A percentile compares a stretch with the other conserved stretches of the same genome.
Evolutionary conservation across 2,888 invertebrate genomes (phyloP).

Genomic region (Cheilosia vulpina): DNA sequence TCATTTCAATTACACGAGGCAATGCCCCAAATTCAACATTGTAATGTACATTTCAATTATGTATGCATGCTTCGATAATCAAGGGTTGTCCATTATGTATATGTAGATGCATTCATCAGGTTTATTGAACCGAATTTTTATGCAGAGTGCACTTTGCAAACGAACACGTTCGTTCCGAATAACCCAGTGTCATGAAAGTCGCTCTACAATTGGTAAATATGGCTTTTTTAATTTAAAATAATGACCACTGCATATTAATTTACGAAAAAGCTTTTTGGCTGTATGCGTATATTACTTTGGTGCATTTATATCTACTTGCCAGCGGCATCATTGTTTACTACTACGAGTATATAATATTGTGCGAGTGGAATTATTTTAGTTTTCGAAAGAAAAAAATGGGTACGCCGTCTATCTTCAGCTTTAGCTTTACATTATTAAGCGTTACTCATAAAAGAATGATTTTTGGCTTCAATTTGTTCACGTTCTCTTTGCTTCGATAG

Average conservation of each 20-base stretch:
- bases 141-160: conserved; percentile 45
- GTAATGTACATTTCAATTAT: no score
- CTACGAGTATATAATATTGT: background rate
- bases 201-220: conserved; percentile 53
- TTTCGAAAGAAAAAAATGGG: no score
- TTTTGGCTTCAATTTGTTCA: no score
- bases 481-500: no score
- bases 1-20: no score
- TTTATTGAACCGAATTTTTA: conserved; percentile 55
- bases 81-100: conserved; percentile 9
- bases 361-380: no score
- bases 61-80: conserved; percentile 22
- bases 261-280: conserved; percentile 50
- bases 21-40: no score
- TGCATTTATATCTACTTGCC: conserved; percentile 1
- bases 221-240: conserved; percentile 52
- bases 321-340: background rate
- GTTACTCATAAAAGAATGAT: no score
- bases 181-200: conserved; percentile 38
- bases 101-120: conserved; percentile 21
- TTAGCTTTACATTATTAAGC: no score
- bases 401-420: no score
- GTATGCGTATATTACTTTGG: background rate
- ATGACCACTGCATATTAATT: conserved; percentile 56
- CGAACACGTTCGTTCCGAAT: conserved; percentile 34